Percentiles rank a stretch among this genome's conserved stretches.
Evolutionary conservation across 1,140 invertebrate genomes (phyloP).

Genomic region (Drosophila malerkotliana): DNA sequence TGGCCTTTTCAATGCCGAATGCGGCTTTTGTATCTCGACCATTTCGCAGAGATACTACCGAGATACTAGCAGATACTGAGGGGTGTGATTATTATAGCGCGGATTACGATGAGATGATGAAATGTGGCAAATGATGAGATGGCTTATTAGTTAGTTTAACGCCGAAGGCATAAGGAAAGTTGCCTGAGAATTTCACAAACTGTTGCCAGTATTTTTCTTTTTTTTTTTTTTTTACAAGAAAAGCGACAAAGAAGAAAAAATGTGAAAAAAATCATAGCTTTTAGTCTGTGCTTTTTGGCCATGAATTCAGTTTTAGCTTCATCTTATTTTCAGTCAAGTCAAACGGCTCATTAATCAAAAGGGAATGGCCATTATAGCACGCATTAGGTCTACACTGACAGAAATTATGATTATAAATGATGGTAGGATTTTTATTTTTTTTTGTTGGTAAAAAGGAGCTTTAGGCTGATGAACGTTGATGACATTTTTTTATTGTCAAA

Average conservation of each 20-base stretch:
- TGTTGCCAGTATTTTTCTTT: background rate
- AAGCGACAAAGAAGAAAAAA: background rate
- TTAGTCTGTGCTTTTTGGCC: constrained; percentile 1
- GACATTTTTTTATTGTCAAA: background rate
- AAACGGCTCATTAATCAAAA: constrained; percentile 75
- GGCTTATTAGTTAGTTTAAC: constrained; percentile 54
- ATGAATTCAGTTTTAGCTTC: background rate
- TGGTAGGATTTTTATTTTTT: background rate
- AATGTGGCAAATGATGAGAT: constrained; percentile 25
- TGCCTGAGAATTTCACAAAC: constrained; percentile 27
- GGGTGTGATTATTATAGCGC: constrained; percentile 20
- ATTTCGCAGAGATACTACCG: constrained; percentile 33
- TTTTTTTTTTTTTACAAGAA: background rate
- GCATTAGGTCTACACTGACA: constrained; percentile 45
- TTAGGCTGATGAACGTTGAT: background rate
- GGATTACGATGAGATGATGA: constrained; percentile 9
- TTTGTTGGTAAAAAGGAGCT: background rate
- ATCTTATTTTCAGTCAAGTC: constrained; percentile 27
- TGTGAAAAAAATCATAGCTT: background rate
- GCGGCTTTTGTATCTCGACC: constrained; percentile 83
- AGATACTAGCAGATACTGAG: constrained; percentile 4
- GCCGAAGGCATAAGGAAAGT: constrained; percentile 15
- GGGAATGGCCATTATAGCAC: constrained; percentile 48
- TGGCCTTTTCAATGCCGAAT: constrained; percentile 77
- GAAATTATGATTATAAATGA: constrained; percentile 3